Evolutionary conservation across 2,888 invertebrate species (phyloP).

Genomic region (Agrochola lota): DNA sequence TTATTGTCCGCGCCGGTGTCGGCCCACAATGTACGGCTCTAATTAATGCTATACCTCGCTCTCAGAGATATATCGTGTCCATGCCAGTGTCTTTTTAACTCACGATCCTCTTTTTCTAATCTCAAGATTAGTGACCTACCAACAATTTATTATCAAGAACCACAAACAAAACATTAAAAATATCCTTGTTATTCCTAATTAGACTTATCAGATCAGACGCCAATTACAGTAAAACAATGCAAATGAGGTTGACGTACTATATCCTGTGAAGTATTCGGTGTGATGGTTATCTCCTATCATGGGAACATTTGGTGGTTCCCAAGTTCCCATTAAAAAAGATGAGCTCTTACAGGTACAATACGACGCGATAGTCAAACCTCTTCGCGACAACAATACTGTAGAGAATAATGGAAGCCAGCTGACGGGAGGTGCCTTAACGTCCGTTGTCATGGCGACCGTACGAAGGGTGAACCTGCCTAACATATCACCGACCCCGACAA

Average conservation of each 20-base stretch:
- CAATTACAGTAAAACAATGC: slow-evolving; percentile 77
- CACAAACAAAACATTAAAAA: slow-evolving; percentile 65
- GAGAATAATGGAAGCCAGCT: slow-evolving; percentile 89
- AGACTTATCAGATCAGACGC: slow-evolving; percentile 71
- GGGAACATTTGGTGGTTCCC: slow-evolving; percentile 77
- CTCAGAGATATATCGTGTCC: slow-evolving; percentile 79
- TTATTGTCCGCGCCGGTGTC: slow-evolving; percentile 84
- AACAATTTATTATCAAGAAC: slow-evolving; percentile 59
- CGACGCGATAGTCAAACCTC: slow-evolving; percentile 78
- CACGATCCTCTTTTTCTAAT: slow-evolving; percentile 75
- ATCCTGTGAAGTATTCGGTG: slow-evolving; percentile 75
- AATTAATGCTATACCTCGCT: slow-evolving; percentile 86
- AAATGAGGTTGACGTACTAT: slow-evolving; percentile 75
- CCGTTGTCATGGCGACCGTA: slow-evolving; percentile 87
- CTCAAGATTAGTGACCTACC: slow-evolving; percentile 60
- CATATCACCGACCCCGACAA: slow-evolving; percentile 81
- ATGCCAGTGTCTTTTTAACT: slow-evolving; percentile 76
- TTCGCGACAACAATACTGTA: slow-evolving; percentile 83
- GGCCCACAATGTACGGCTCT: slow-evolving; percentile 84
- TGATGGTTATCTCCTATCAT: slow-evolving; percentile 78
- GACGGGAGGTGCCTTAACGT: slow-evolving; percentile 89
- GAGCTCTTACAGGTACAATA: slow-evolving; percentile 82
- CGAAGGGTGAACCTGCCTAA: slow-evolving; percentile 90
- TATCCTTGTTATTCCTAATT: slow-evolving; percentile 62
- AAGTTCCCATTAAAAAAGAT: slow-evolving; percentile 79